These are phyloP conservation scores for Cerastoderma edule DNA, from an alignment of 2,888 invertebrate species.

Conservation along the genomic window DNA sequence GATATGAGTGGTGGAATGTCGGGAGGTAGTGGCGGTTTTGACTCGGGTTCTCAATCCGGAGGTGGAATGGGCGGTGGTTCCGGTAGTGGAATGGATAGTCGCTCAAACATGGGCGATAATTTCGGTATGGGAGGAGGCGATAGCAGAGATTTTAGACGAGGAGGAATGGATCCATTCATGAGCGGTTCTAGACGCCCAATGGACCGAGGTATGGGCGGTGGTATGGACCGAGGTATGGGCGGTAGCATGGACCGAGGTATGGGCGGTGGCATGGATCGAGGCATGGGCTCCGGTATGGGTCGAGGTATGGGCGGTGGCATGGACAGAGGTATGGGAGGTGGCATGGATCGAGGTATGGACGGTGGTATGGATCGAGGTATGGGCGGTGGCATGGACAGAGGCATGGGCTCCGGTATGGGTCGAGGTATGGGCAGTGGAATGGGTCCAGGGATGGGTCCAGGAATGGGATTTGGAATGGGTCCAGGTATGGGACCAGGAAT, in stretches of 20 bases:
- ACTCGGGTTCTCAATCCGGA: not conserved
- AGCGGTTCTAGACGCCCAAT: too few relatives aligned
- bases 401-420: not conserved
- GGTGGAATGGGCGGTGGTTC: not conserved
- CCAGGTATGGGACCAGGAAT: not conserved
- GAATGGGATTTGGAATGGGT: not conserved
- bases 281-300: too few relatives aligned
- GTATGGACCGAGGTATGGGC: too few relatives aligned
- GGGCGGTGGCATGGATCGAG: too few relatives aligned
- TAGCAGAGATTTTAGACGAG: too few relatives aligned
- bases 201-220: too few relatives aligned
- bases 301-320: too few relatives aligned
- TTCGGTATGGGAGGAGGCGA: not conserved
- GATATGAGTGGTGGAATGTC: not conserved
- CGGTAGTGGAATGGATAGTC: too few relatives aligned
- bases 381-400: not conserved
- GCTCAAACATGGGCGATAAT: too few relatives aligned
- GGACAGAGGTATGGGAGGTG: not conserved
- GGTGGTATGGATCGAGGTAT: not conserved
- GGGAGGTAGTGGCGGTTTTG: not conserved
- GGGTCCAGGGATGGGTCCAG: not conserved
- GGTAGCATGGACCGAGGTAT: too few relatives aligned
- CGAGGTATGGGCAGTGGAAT: conserved; percentile 8
- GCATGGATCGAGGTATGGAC: not conserved
- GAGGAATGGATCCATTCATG: too few relatives aligned